These are phyloP conservation scores for Ornithoptera priamus DNA, from an alignment of 2,888 invertebrate species.

Conservation along the genomic window DNA sequence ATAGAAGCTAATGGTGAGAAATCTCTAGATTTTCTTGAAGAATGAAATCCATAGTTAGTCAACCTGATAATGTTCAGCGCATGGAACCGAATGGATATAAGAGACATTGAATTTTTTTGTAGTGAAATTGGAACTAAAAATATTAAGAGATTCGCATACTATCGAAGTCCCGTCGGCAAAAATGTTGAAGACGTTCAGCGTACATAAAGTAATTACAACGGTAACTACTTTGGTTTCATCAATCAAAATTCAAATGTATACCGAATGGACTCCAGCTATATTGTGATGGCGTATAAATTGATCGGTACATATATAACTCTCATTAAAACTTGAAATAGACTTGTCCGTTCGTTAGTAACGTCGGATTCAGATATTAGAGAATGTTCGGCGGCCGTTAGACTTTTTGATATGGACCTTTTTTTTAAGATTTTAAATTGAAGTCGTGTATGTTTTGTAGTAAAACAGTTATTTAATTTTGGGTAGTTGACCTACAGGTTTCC, in stretches of 20 bases:
- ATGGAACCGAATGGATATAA: too few species aligned
- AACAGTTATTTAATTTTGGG: background rate
- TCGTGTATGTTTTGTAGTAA: background rate
- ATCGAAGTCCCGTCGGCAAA: too few species aligned
- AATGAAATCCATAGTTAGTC: too few species aligned
- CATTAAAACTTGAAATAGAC: conserved; percentile 58
- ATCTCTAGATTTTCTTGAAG: too few species aligned
- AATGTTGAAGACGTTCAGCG: background rate
- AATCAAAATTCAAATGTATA: conserved; percentile 61
- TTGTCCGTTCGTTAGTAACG: conserved; percentile 35
- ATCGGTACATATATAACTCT: conserved; percentile 50
- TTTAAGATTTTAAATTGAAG: background rate
- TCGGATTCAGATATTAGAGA: conserved; percentile 17
- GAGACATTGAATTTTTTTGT: too few species aligned
- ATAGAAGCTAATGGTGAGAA: too few species aligned
- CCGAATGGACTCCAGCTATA: conserved; percentile 47
- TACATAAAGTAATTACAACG: background rate
- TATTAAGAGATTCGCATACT: too few species aligned
- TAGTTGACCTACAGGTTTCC: too few species aligned
- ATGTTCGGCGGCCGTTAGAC: background rate
- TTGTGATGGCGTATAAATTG: conserved; percentile 55
- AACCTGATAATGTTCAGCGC: too few species aligned
- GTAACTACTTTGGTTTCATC: conserved; percentile 44
- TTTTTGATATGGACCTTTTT: background rate
- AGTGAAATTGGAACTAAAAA: too few species aligned